These are phyloP conservation scores for Ostrea denselamellosa DNA, from an alignment of 1,140 invertebrate genomes.

Conservation along the genomic window DNA sequence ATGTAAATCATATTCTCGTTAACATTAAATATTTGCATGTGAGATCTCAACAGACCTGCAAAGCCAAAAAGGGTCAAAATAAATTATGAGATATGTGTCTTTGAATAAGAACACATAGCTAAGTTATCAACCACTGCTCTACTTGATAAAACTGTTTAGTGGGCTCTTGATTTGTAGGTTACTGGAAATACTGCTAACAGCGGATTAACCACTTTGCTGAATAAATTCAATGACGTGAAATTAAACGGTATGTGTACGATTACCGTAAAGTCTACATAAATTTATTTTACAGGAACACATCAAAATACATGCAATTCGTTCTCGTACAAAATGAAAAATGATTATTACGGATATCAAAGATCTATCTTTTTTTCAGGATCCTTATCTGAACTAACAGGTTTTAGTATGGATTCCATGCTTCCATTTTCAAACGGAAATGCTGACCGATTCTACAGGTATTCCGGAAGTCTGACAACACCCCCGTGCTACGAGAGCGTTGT, in stretches of 20 bases:
- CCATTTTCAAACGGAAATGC: background rate
- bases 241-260: background rate
- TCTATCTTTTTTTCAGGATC: background rate
- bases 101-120: too few relatives aligned
- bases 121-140: too few relatives aligned
- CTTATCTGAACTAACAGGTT: background rate
- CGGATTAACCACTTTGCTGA: background rate
- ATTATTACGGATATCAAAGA: background rate
- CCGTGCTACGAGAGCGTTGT: slow-evolving; percentile 84
- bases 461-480: slow-evolving; percentile 87
- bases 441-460: slow-evolving; percentile 81
- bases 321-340: background rate
- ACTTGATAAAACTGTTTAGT: too few relatives aligned
- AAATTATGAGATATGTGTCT: too few relatives aligned
- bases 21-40: too few relatives aligned
- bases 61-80: too few relatives aligned
- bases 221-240: background rate
- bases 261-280: background rate
- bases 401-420: background rate
- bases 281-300: background rate
- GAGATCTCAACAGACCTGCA: too few relatives aligned
- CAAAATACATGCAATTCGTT: background rate
- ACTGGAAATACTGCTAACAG: background rate
- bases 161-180: slow-evolving; percentile 83
- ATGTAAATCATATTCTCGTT: too few relatives aligned